Percentiles rank a stretch among this genome's conserved stretches.
These are phyloP conservation scores for Ammospiza nelsoni DNA, from an alignment of 2,113 vertebrate genomes.

Conservation along the genomic window DNA sequence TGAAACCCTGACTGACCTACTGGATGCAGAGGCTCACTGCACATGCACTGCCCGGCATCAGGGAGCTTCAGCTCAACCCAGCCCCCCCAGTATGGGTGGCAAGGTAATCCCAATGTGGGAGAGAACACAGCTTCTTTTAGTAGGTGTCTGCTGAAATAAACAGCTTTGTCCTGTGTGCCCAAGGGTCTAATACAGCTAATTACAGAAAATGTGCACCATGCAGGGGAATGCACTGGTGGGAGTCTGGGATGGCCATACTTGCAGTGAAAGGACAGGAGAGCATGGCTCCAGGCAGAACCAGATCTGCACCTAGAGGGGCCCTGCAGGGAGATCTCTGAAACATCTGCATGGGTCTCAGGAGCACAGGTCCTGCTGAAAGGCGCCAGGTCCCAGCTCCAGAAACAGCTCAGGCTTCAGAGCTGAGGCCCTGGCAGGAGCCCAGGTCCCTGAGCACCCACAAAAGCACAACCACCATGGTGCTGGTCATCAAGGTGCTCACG, in stretches of 20 bases:
- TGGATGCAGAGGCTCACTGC: accelerated
- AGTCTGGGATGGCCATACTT: accelerated
- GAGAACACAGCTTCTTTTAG: not conserved
- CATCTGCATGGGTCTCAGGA: not conserved
- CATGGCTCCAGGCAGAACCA: accelerated
- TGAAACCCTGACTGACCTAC: not conserved
- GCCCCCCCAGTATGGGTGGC: not conserved
- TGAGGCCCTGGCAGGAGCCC: not conserved
- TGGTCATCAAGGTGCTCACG: accelerated
- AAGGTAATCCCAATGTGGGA: not conserved
- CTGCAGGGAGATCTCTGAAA: not conserved
- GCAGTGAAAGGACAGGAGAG: not conserved
- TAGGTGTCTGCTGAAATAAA: not conserved
- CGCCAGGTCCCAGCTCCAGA: not conserved
- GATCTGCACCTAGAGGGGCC: not conserved
- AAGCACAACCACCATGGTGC: accelerated
- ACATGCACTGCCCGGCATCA: not conserved
- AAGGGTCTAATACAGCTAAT: not conserved
- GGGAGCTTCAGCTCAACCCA: not conserved
- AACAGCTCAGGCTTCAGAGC: not conserved
- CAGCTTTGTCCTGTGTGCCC: not conserved
- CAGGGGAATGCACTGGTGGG: not conserved
- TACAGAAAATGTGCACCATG: not conserved
- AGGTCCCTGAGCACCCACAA: accelerated
- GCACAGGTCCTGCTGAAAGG: not conserved